Evolutionary conservation across 2,113 vertebrate species (phyloP), one percentile per base, ranked within the genome.

Genomic region (Dendropsophus ebraccatus): DNA sequence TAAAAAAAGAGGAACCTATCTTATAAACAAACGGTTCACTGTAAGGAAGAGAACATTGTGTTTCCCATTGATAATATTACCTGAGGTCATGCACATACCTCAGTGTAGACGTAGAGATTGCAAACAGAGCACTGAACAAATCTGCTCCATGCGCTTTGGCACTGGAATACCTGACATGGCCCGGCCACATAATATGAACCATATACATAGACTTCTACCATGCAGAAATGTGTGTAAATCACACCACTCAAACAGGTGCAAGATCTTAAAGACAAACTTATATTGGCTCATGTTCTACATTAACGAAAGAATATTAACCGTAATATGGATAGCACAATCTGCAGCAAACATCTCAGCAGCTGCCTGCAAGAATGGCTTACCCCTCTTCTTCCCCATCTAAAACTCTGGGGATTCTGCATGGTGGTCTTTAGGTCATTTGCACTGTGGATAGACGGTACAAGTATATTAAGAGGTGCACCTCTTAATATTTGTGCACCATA

Each of bases 21-120:
- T 56, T 73, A 54, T 86, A 86, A 87, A 87, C 85, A 87, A 87
- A 81, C 70, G 85, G 77, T 62, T 81, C 85, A 60, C 77, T 87
- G 77, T 81, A 65, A 81, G 78, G 52, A 87, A 81, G 67, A 69
- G 85, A 87, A 87, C 85, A 87, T 87, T 87, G 85, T 87, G 85
- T 87, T 87, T 87, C 78, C 69, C 85, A 87, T 87, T 62, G 77
- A 87, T 87, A 87, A 87, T 81, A 58, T 87, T 80, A 87, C 85
- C 85, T 87, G 85, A 87, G 85, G 85, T 87, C 77, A 87, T 81
- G 78, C n/a, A 70, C 85, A 87, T 86, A 86, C 67, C 76, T 72
- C 76, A 86, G 73, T 86, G 69, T 54, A 87, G 52, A 87, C 23
- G 37, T 81, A 30, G 67, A 58, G 67, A 81, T 73, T 86, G 52